A percentile compares a stretch with the other conserved stretches of the same genome.
Evolutionary conservation across 2,888 invertebrate species (phyloP).

Genomic region (Stenodera caucasica): DNA sequence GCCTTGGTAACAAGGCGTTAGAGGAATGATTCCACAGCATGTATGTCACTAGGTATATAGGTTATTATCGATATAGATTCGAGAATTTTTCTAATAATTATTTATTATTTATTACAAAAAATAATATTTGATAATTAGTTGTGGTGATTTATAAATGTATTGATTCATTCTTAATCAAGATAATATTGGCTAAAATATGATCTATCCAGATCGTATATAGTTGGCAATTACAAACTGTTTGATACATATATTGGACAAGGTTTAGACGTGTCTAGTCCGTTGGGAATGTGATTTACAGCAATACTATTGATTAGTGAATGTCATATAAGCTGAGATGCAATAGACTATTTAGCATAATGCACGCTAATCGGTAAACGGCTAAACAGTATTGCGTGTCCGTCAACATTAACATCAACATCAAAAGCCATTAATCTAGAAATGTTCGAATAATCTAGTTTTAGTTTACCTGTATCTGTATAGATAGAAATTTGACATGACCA

Average conservation of each 20-base stretch:
- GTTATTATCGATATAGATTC: slow-evolving; percentile 28
- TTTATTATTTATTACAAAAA: too few species aligned
- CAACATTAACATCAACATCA: slow-evolving; percentile 42
- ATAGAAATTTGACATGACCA: slow-evolving; percentile 7
- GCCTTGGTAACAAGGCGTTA: slow-evolving; percentile 42
- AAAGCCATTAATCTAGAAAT: slow-evolving; percentile 45
- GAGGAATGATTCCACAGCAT: slow-evolving; percentile 36
- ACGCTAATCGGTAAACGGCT: slow-evolving; percentile 50
- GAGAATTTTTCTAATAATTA: too few species aligned
- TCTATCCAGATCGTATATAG: slow-evolving; percentile 40
- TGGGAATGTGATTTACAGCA: slow-evolving; percentile 54
- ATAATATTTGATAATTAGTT: too few species aligned
- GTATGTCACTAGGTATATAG: slow-evolving; percentile 53
- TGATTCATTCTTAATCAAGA: slow-evolving; percentile 39
- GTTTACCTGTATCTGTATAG: slow-evolving; percentile 32
- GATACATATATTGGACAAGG: slow-evolving; percentile 45
- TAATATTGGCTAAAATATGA: slow-evolving; percentile 40
- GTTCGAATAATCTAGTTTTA: slow-evolving; percentile 42
- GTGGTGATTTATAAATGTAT: not conserved
- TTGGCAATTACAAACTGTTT: slow-evolving; percentile 46
- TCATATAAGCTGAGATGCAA: slow-evolving; percentile 51
- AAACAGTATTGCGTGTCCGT: slow-evolving; percentile 46
- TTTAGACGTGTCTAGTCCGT: slow-evolving; percentile 48
- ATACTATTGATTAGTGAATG: slow-evolving; percentile 52
- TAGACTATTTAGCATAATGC: slow-evolving; percentile 53